Conservation (phyloP, 35 echinoderm and acorn worm species). For the Eucidaris tribuloides region DNA sequence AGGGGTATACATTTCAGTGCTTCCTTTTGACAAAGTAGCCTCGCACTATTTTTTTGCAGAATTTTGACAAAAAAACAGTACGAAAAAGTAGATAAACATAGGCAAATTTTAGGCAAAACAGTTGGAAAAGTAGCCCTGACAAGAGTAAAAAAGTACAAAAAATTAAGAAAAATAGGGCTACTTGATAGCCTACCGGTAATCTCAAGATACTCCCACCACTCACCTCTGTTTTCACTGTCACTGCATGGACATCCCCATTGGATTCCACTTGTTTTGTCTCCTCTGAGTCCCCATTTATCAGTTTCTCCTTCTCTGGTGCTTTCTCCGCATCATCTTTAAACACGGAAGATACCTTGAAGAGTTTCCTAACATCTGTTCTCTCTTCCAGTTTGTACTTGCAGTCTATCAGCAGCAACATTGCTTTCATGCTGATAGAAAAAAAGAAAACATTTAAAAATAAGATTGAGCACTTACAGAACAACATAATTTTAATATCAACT, state of each 20-base stretch:
- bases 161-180: not conserved
- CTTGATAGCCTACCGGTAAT: not conserved
- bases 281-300: conserved; percentile 19
- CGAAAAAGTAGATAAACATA: no score
- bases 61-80: no score
- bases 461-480: no score
- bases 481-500: no score
- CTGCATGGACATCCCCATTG: not conserved
- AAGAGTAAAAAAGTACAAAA: no score
- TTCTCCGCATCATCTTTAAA: conserved; percentile 21
- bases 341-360: conserved; percentile 54
- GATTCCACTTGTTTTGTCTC: not conserved
- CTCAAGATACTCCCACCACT: not conserved
- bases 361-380: conserved; percentile 57
- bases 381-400: conserved; percentile 86
- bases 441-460: no score
- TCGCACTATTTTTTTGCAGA: no score
- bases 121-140: no score
- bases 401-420: conserved; percentile 96
- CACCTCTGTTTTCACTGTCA: not conserved
- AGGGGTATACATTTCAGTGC: no score
- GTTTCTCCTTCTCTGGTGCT: conserved; percentile 31
- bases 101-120: no score
- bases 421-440: conserved; percentile 65
- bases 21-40: no score